Conservation (phyloP, 2,113 vertebrate genomes). For the Smithornis capensis region DNA sequence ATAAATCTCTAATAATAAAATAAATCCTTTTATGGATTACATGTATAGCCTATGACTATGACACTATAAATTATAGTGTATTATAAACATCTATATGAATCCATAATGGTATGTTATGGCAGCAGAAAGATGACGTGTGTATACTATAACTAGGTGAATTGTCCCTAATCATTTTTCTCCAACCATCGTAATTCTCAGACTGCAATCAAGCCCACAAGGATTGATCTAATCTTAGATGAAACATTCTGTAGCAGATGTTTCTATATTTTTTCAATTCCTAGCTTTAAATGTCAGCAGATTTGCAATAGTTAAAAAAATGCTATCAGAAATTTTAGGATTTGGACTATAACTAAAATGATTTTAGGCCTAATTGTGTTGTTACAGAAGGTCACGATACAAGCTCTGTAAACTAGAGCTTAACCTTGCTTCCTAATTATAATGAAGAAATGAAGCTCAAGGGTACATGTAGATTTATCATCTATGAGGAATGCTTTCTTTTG, state of each 20-base stretch:
- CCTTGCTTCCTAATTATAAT: background rate
- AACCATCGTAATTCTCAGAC: conserved; percentile 42
- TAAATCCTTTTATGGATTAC: conserved; percentile 21
- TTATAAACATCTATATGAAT: conserved; percentile 24
- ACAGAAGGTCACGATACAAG: background rate
- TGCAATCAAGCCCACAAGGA: conserved; percentile 39
- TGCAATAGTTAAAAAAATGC: background rate
- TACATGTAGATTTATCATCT: background rate
- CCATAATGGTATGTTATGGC: conserved; percentile 35
- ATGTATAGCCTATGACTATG: background rate
- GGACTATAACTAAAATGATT: background rate
- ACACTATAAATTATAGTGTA: conserved; percentile 19
- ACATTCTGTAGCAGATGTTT: conserved; percentile 45
- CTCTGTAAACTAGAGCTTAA: background rate
- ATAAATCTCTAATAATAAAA: conserved; percentile 39
- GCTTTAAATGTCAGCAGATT: background rate
- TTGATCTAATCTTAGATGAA: conserved; percentile 41
- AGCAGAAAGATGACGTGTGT: conserved; percentile 15
- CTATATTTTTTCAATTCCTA: conserved; percentile 5
- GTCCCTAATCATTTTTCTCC: conserved; percentile 41
- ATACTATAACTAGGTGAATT: conserved; percentile 21
- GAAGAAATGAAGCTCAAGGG: background rate
- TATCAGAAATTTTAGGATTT: background rate
- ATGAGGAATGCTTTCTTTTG: background rate
- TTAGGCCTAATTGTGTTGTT: background rate